Percentiles rank a stretch among this genome's conserved stretches.
These are phyloP conservation scores for Mimas tiliae DNA, from an alignment of 2,888 invertebrate species.

Conservation along the genomic window DNA sequence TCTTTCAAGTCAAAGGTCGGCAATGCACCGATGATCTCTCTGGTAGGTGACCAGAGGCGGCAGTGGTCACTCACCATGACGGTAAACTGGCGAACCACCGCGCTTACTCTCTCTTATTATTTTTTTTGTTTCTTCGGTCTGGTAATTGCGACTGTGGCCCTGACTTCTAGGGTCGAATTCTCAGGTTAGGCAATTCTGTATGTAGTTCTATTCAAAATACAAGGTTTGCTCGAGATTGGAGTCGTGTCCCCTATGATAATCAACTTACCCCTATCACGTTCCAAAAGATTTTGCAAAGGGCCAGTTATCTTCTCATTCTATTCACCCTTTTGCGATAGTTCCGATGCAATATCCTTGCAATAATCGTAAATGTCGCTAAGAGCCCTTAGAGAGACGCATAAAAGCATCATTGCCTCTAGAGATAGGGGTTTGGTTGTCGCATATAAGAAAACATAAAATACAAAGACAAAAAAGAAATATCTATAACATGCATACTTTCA, in stretches of 20 bases:
- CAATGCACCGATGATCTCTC: too few species aligned
- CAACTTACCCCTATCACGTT: background rate
- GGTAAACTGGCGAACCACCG: too few species aligned
- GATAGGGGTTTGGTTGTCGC: background rate
- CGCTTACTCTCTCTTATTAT: too few species aligned
- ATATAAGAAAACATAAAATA: background rate
- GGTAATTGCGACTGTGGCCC: too few species aligned
- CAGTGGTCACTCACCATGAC: too few species aligned
- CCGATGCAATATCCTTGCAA: conserved; percentile 13
- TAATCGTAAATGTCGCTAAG: conserved; percentile 13
- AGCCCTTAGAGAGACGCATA: background rate
- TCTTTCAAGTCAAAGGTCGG: too few species aligned
- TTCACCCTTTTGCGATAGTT: conserved; percentile 8
- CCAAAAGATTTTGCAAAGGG: background rate
- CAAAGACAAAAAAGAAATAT: background rate
- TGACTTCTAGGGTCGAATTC: background rate
- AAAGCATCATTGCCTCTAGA: conserved; percentile 4
- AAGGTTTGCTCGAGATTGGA: background rate
- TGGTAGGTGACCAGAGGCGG: too few species aligned
- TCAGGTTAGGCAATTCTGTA: background rate
- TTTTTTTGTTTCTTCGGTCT: too few species aligned
- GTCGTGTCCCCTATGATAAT: background rate
- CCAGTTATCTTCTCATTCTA: background rate
- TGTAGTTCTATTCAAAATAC: background rate
- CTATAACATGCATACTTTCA: background rate